Evolutionary conservation across 2,797 vertebrate genomes (phyloP).

Genomic region (Pangasius mekongensis): DNA sequence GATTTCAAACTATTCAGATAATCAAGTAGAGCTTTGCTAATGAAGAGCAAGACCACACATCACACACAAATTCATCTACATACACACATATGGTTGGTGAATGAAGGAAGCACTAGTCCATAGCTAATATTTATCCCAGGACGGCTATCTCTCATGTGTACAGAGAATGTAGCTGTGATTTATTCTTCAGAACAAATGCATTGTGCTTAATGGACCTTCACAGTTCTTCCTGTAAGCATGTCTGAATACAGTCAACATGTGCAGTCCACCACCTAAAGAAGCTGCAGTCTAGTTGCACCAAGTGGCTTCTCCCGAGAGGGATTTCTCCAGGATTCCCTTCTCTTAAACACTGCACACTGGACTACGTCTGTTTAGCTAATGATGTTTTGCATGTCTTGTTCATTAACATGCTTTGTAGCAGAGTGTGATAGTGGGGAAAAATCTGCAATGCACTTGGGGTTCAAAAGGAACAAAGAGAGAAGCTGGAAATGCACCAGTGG

Average conservation of each 20-base stretch:
- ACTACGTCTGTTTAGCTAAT: constrained; percentile 72
- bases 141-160: background rate
- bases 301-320: constrained; percentile 41
- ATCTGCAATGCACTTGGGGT: constrained; percentile 14
- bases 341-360: constrained; percentile 59
- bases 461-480: constrained; percentile 56
- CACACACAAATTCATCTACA: constrained; percentile 7
- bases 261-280: constrained; percentile 58
- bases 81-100: background rate
- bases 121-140: constrained; percentile 33
- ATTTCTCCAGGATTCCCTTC: constrained; percentile 58
- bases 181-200: constrained; percentile 15
- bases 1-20: constrained; percentile 54
- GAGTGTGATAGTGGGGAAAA: background rate
- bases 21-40: constrained; percentile 26
- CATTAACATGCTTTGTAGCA: constrained; percentile 58
- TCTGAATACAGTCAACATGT: constrained; percentile 63
- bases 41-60: constrained; percentile 29
- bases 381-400: constrained; percentile 44
- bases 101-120: constrained; percentile 1
- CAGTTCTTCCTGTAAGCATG: constrained; percentile 16
- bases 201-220: constrained; percentile 10
- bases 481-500: constrained; percentile 67
- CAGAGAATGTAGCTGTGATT: constrained; percentile 12
- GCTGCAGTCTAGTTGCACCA: constrained; percentile 17